Conservation (phyloP, 2,113 vertebrate genomes). For the Clarias gariepinus region DNA sequence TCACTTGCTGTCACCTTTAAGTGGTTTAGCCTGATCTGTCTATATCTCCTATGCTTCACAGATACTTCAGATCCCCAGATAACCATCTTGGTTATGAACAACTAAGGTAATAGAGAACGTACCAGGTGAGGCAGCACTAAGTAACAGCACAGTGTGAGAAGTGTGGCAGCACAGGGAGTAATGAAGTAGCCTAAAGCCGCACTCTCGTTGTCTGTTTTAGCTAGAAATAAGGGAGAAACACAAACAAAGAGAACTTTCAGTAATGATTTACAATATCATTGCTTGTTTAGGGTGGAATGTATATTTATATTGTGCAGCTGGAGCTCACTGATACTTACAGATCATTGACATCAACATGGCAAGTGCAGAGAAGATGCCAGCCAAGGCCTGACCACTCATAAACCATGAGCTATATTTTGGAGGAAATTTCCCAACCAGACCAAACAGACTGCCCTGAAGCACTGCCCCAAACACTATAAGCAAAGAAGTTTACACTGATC, state of each 20-base stretch:
- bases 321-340: constrained; percentile 71
- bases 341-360: constrained; percentile 85
- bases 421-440: constrained; percentile 83
- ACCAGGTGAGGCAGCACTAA: constrained; percentile 82
- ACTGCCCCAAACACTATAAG: constrained; percentile 80
- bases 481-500: background rate
- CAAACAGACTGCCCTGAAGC: constrained; percentile 88
- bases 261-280: background rate
- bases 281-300: background rate
- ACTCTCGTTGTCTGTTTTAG: constrained; percentile 68
- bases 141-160: constrained; percentile 79
- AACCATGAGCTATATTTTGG: constrained; percentile 82
- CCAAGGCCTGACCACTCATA: constrained; percentile 91
- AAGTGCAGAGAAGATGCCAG: constrained; percentile 82
- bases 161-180: constrained; percentile 80
- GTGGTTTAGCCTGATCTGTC: background rate
- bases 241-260: background rate
- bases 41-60: background rate
- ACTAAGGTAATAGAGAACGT: constrained; percentile 51
- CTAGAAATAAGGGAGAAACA: constrained; percentile 62
- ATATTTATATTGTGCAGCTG: background rate
- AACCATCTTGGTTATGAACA: background rate
- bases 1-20: background rate
- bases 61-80: background rate
- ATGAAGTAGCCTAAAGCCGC: constrained; percentile 85